Conservation (phyloP, 2,797 vertebrate genomes). For the Ispidina picta region DNA sequence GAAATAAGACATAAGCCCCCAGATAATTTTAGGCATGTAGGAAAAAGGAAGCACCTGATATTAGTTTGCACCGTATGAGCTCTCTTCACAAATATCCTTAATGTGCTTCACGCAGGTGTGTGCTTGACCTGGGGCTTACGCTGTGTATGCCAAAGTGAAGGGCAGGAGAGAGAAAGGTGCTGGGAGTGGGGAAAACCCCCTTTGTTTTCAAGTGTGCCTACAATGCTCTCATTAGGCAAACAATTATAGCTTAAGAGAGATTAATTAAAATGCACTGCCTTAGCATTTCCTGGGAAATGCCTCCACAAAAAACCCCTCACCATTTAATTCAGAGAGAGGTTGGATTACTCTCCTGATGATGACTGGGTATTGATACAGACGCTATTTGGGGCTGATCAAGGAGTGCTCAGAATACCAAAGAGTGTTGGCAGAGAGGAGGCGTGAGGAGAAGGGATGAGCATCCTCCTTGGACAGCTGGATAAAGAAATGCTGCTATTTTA, state of each 20-base stretch:
- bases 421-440: neutral
- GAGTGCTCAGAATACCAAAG: neutral
- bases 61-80: neutral
- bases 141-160: neutral
- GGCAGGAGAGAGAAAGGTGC: neutral
- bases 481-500: neutral
- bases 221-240: neutral
- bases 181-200: neutral
- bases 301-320: neutral
- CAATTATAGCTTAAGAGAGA: neutral
- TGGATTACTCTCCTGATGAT: neutral
- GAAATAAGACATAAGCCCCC: neutral
- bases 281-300: neutral
- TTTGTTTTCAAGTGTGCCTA: fast-evolving
- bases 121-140: neutral
- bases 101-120: neutral
- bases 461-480: neutral
- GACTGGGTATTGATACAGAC: neutral
- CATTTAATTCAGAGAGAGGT: neutral
- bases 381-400: neutral
- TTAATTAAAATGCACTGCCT: neutral
- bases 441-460: neutral
- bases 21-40: neutral
- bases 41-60: neutral
- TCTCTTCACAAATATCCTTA: neutral